phyloP scores from a whole-genome alignment of 1,140 invertebrate species.

The Acromyrmex echinatior region DNA sequence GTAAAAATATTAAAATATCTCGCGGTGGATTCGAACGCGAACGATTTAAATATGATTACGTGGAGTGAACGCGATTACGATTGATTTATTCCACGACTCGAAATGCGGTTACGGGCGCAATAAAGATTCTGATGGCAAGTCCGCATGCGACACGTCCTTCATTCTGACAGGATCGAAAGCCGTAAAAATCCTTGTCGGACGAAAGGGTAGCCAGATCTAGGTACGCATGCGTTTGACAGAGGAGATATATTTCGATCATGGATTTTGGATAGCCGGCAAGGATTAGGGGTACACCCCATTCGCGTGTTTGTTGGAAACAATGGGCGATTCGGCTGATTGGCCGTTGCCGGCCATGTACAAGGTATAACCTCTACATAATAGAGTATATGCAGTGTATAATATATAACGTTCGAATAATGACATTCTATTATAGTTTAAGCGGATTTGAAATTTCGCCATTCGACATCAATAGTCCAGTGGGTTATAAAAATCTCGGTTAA shows the following conservation, averaged over 20 bases:
- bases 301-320: conserved; percentile 82
- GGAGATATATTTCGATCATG: conserved; percentile 85
- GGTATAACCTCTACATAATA: conserved; percentile 40
- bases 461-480: background rate
- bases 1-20: conserved; percentile 40
- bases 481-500: background rate
- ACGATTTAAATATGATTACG: conserved; percentile 50
- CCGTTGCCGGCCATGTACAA: conserved; percentile 45
- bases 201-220: conserved; percentile 85
- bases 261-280: conserved; percentile 84
- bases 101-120: conserved; percentile 71
- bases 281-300: conserved; percentile 79
- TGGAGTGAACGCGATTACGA: conserved; percentile 37
- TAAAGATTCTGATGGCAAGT: conserved; percentile 77
- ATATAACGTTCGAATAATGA: conserved; percentile 38
- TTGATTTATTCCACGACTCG: conserved; percentile 57
- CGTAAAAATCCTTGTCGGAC: conserved; percentile 83
- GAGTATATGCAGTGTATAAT: conserved; percentile 9
- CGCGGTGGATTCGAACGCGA: background rate
- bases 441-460: background rate
- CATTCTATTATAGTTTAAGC: conserved; percentile 42
- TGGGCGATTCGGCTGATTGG: conserved; percentile 80
- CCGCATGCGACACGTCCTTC: conserved; percentile 76
- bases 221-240: conserved; percentile 85
- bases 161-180: conserved; percentile 82